Percentiles rank a stretch among this genome's conserved stretches.
These are phyloP conservation scores for Sturnus vulgaris DNA, from an alignment of 2,113 vertebrate species.

Conservation along the genomic window DNA sequence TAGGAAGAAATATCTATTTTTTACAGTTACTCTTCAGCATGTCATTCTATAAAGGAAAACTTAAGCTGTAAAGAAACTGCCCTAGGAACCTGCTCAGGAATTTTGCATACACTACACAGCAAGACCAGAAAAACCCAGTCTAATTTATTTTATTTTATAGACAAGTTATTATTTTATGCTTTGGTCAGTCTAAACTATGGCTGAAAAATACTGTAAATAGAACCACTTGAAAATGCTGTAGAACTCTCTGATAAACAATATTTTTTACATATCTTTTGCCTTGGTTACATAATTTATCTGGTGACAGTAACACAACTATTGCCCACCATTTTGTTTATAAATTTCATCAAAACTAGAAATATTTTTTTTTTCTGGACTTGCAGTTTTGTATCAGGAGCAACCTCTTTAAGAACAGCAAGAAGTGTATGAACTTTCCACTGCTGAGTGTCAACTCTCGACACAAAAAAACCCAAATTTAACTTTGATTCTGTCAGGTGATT, in stretches of 20 bases:
- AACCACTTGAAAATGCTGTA: not conserved
- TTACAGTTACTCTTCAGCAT: not conserved
- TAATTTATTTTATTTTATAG: not conserved
- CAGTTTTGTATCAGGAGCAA: not conserved
- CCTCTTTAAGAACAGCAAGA: not conserved
- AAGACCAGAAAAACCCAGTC: not conserved
- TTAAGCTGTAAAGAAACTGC: not conserved
- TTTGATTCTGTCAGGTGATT: not conserved
- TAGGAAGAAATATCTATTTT: not conserved
- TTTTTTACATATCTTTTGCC: not conserved
- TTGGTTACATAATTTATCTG: not conserved
- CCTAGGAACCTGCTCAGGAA: not conserved
- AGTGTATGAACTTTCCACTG: not conserved
- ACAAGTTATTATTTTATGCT: not conserved
- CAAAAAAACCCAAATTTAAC: rapidly evolving
- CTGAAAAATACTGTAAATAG: not conserved
- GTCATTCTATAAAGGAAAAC: not conserved
- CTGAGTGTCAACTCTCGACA: not conserved
- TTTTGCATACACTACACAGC: not conserved
- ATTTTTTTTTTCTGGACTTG: not conserved
- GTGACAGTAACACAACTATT: not conserved
- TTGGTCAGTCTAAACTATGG: not conserved
- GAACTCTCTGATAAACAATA: not conserved
- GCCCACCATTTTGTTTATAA: not conserved
- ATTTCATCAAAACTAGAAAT: not conserved